Base-by-base conservation (phyloP, 2,888 invertebrate genomes). In the Amaurobius ferox region DNA sequence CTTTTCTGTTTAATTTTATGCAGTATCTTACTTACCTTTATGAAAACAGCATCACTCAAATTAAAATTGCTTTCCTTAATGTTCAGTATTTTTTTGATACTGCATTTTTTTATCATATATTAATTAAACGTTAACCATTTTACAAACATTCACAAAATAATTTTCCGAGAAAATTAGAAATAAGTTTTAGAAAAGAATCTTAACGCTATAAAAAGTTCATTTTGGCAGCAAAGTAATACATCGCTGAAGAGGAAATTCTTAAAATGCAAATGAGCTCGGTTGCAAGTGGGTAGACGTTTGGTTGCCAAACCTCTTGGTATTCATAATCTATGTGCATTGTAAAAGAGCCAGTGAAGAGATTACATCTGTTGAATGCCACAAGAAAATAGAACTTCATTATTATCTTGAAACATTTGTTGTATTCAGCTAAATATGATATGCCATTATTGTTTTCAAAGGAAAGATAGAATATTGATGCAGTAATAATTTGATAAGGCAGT, bases 311-410 rank as follows among this genome's bases (percentile, higher is more conserved):
- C 44, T 44, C 44, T 44, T 44, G 11, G 16, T 44, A 44, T 44
- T 44, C 44, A 44, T 44, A 16, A 44, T 44, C 44, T 44, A 44
- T 16, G 16, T 44, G 16, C 44, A 44, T 44, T 44, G 16, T 9
- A 44, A 44, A 44, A 16, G 16, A 44, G 44, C 44, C 9, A 44
- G 16, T 7, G 11, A 11, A 35, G 35, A 35, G 35, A 44, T 44
- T 44, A 16, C 44, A 44, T 44, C 44, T 44, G 44, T 44, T 44
- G 44, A 44, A 7, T 44, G 44, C 44, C 44, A 44, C 44, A 44
- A 44, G 44, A 7, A 44, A 44, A 44, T 44, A 16, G 16, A 16
- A 44, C 13, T 16, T 16, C 44, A 44, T 44, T 44, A 44, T 13
- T 44, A 44, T 44, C 44, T 1, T 16, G 44, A 13, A 11, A 16